Percentiles rank a stretch among this genome's conserved stretches.
phyloP scores from a whole-genome alignment of 1,140 invertebrate species.

The Pseudomyrmex cubaensis region DNA sequence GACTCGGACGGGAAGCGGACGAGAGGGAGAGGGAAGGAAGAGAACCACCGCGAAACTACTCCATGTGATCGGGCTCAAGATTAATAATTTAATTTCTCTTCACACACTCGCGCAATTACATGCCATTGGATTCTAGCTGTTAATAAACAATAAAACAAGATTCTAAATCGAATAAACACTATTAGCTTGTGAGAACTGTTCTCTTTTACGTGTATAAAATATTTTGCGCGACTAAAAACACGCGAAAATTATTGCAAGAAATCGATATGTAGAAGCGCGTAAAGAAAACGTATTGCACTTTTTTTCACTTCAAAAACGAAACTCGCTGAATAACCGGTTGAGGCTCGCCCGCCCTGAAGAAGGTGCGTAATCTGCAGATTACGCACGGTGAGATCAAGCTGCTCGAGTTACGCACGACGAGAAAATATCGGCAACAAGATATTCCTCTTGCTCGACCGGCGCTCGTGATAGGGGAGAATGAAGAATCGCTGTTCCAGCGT shows the following conservation, averaged over 20 bases:
- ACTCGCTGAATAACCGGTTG: neutral
- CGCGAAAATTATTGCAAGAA: neutral
- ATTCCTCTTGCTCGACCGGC: conserved; percentile 18
- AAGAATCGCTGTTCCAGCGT: conserved; percentile 37
- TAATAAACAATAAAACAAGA: neutral
- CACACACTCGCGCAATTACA: conserved; percentile 9
- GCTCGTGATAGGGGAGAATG: conserved; percentile 24
- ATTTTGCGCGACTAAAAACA: neutral
- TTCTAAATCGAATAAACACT: neutral
- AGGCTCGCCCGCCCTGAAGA: neutral
- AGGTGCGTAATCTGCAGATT: neutral
- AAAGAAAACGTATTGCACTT: neutral
- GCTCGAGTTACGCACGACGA: conserved; percentile 30
- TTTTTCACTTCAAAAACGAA: neutral
- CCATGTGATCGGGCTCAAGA: conserved; percentile 10
- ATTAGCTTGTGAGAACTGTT: neutral
- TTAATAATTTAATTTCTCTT: neutral
- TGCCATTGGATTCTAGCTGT: neutral
- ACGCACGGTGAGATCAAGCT: conserved; percentile 21
- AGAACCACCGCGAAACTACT: neutral
- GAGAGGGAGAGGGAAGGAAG: neutral
- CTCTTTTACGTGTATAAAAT: neutral
- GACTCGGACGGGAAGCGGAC: no score
- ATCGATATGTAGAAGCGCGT: no score
- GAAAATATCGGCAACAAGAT: conserved; percentile 43